A percentile compares a stretch with the other conserved stretches of the same genome.
phyloP scores from a whole-genome alignment of 2,113 vertebrate genomes.

The Prunella fulvescens region DNA sequence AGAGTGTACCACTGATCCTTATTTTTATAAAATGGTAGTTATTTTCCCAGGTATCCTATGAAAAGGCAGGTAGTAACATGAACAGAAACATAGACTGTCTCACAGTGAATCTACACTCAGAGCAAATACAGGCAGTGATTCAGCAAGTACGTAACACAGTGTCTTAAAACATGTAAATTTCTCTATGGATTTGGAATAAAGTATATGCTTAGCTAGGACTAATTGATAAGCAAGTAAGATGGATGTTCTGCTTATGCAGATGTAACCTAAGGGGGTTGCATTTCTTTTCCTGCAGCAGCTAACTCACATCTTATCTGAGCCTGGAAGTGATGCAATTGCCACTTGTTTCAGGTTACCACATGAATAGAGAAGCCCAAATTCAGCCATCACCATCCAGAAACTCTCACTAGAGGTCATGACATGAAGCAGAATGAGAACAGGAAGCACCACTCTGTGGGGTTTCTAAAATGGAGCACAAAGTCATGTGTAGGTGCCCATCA shows the following conservation, averaged over 20 bases:
- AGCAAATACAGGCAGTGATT: background rate
- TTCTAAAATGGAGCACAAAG: background rate
- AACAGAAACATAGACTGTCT: background rate
- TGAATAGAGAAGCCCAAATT: background rate
- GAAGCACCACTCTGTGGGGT: background rate
- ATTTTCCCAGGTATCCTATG: background rate
- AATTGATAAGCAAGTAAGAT: background rate
- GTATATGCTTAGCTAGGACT: background rate
- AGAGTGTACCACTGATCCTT: background rate
- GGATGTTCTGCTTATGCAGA: background rate
- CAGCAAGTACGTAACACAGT: background rate
- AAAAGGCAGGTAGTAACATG: background rate
- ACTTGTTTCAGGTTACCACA: background rate
- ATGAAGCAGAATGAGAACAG: background rate
- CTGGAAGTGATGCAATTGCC: background rate
- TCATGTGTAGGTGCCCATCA: too few relatives aligned
- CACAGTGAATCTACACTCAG: background rate
- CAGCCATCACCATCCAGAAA: background rate
- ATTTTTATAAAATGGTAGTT: background rate
- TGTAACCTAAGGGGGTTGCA: background rate
- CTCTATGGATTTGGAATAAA: background rate
- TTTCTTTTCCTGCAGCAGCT: background rate
- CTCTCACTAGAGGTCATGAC: background rate
- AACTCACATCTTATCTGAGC: background rate
- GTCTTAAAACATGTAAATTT: background rate